Evolutionary conservation across 2,888 invertebrate genomes (phyloP), one percentile per base, ranked within the genome.

Genomic region (Cataglyphis livida): DNA sequence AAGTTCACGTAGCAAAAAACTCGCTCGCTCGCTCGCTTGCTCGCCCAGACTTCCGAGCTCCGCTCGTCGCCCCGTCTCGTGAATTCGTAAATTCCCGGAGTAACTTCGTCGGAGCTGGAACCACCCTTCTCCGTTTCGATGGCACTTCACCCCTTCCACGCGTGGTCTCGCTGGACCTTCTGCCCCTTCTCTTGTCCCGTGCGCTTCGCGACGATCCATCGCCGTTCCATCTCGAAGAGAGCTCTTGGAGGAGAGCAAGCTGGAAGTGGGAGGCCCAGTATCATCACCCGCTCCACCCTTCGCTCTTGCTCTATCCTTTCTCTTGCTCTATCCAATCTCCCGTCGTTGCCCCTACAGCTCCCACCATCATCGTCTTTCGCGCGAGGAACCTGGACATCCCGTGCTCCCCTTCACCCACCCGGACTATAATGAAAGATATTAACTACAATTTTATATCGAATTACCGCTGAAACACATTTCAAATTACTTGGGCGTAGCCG

Each of bases 361-460:
- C 76, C 73, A 68, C 83, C 75, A 65, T 57, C 65, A 51, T 68
- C 76, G 64, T 82, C 76, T 85, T 64, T 73, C 64, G 62, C 83
- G 78, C 54, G 68, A 68, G 79, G 57, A 61, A 59, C 57, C 48
- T 35, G 57, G 71, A 71, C 48, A 10, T 41, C 70, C 81, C 81
- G 79, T 82, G 74, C 71, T 85, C 48, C 76, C 82, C 78, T 81
- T 73, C 76, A 85, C 48, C 83, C 79, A 75, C 71, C 85, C 66
- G 70, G 90, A 91, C 93, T 93, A 92, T 94, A 93, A 94, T 93
- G 94, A 94, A 94, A 94, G 94, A 94, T 93, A 94, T 94, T 94
- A 94, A 94, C 93, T 94, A 93, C 94, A 94, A 94, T 94, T 94
- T 94, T 94, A 94, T 94, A 94, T 94, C 94, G 93, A 94, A 94